Evolutionary conservation across 2,113 vertebrate genomes (phyloP).

Genomic region (Cygnus buccinator): DNA sequence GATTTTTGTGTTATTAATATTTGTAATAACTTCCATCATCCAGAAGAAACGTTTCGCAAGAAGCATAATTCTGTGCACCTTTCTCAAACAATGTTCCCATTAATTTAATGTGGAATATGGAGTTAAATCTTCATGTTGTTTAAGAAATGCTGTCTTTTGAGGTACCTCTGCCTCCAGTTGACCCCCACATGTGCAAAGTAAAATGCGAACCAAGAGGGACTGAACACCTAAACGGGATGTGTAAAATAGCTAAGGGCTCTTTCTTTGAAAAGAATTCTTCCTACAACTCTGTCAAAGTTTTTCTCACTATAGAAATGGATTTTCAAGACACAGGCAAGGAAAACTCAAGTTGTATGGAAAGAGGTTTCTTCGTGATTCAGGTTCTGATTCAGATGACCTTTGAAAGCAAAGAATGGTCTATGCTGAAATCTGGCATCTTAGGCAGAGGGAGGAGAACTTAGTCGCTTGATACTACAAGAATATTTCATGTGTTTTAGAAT

Average conservation of each 20-base stretch:
- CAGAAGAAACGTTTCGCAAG: background rate
- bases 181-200: background rate
- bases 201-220: background rate
- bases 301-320: background rate
- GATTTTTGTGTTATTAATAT: background rate
- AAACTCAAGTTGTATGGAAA: background rate
- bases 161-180: background rate
- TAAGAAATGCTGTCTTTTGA: background rate
- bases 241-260: background rate
- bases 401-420: background rate
- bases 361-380: background rate
- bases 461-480: background rate
- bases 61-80: background rate
- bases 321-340: background rate
- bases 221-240: background rate
- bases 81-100: background rate
- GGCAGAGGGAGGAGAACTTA: background rate
- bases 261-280: background rate
- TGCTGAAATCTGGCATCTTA: background rate
- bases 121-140: background rate
- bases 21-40: background rate
- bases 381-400: background rate
- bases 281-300: background rate
- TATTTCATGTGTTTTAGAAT: background rate
- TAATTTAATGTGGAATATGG: background rate